These are phyloP conservation scores for Scaptomyza montana DNA, from an alignment of 1,140 invertebrate genomes.

Conservation along the genomic window DNA sequence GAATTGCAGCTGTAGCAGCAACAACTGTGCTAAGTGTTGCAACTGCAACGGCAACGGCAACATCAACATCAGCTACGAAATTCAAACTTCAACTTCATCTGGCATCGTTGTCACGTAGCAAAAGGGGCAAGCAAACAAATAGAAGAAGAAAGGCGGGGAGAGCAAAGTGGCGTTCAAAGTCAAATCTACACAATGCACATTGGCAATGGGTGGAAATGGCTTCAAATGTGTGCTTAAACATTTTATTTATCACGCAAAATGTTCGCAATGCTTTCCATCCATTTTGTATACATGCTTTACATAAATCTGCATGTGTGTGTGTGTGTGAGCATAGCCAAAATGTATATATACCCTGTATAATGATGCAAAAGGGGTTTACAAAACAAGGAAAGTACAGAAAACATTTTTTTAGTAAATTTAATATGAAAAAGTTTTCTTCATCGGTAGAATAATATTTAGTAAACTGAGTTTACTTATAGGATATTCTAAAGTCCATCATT, in stretches of 20 bases:
- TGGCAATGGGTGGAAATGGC: constrained; percentile 58
- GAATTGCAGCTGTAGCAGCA: background rate
- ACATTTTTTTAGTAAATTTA: too few relatives aligned
- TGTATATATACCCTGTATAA: constrained; percentile 17
- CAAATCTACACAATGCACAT: constrained; percentile 64
- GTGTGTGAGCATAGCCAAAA: constrained; percentile 40
- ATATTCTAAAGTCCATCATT: background rate
- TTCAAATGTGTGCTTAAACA: constrained; percentile 80
- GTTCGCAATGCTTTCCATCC: constrained; percentile 49
- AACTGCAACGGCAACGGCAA: constrained; percentile 24
- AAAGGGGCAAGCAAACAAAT: constrained; percentile 1
- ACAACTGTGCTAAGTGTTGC: background rate
- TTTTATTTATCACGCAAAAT: constrained; percentile 81
- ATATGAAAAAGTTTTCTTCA: too few relatives aligned
- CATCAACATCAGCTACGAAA: constrained; percentile 42
- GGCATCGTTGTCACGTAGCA: constrained; percentile 56
- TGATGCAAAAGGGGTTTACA: background rate
- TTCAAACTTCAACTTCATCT: constrained; percentile 40
- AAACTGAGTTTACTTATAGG: background rate
- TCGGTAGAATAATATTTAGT: too few relatives aligned
- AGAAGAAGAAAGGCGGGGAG: background rate
- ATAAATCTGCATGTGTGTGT: constrained; percentile 30
- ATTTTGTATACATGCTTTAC: constrained; percentile 26
- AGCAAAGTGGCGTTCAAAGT: constrained; percentile 57
- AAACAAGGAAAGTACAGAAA: too few relatives aligned